phyloP scores from a whole-genome alignment of 2,113 vertebrate genomes.

The Cacatua alba region DNA sequence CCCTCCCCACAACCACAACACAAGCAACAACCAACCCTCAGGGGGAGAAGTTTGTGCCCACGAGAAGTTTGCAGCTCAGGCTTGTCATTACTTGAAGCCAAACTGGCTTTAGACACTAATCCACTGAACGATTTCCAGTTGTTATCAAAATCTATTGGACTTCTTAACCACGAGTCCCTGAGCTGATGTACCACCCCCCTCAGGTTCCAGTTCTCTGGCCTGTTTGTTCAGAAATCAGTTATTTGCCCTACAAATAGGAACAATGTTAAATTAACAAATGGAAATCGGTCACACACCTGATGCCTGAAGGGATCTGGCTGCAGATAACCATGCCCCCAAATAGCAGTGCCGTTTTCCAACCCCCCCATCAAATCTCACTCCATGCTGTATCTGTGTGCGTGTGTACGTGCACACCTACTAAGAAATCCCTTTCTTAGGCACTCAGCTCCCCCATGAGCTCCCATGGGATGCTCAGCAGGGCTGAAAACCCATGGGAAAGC shows the following conservation, averaged over 20 bases:
- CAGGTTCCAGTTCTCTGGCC: background rate
- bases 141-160: conserved; percentile 48
- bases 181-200: conserved; percentile 33
- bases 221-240: conserved; percentile 30
- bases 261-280: background rate
- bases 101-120: conserved; percentile 44
- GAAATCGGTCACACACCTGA: rapidly evolving
- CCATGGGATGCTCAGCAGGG: background rate
- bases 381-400: background rate
- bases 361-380: background rate
- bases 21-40: background rate
- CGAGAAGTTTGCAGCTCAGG: background rate
- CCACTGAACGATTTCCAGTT: conserved; percentile 57
- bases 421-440: background rate
- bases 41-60: background rate
- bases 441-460: background rate
- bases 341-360: background rate
- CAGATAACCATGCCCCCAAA: background rate
- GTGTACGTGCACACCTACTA: background rate
- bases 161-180: conserved; percentile 36
- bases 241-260: background rate
- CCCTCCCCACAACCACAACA: background rate
- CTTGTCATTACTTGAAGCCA: conserved; percentile 19
- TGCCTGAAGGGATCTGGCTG: background rate
- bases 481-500: background rate